Evolutionary conservation across 2,113 vertebrate species (phyloP).

Genomic region (Syngnathus typhle): DNA sequence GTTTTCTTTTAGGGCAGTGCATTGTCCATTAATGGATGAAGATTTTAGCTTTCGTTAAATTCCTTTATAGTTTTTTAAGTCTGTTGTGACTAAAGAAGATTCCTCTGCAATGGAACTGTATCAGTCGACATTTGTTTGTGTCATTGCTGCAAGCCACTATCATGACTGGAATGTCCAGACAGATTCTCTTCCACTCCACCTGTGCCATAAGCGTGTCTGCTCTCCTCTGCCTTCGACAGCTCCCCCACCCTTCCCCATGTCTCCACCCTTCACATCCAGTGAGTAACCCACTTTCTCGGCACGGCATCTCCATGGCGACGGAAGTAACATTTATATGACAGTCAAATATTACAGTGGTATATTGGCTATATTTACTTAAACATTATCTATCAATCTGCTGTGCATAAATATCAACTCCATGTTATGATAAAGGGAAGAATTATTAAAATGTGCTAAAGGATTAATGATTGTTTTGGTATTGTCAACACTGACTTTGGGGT

Average conservation of each 20-base stretch:
- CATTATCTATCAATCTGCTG: background rate
- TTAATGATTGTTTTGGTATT: slow-evolving; percentile 1
- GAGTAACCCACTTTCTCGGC: slow-evolving; percentile 58
- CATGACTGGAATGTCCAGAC: slow-evolving; percentile 60
- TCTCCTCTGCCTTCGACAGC: background rate
- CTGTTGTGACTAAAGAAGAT: background rate
- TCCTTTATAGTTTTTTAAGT: no score
- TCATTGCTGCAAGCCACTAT: slow-evolving; percentile 45
- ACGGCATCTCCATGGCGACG: slow-evolving; percentile 39
- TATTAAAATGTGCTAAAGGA: slow-evolving; percentile 12
- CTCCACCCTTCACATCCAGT: slow-evolving; percentile 26
- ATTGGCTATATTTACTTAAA: background rate
- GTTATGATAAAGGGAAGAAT: slow-evolving; percentile 10
- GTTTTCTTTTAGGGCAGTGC: background rate
- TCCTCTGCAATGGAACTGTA: slow-evolving; percentile 5
- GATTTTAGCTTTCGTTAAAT: background rate
- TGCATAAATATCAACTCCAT: background rate
- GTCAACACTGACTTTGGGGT: slow-evolving; percentile 13
- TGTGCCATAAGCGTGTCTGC: slow-evolving; percentile 49
- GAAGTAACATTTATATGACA: slow-evolving; percentile 10
- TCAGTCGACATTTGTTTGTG: slow-evolving; percentile 16
- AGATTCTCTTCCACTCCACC: slow-evolving; percentile 67
- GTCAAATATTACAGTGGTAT: background rate
- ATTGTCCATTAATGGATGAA: background rate
- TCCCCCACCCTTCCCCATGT: slow-evolving; percentile 26